Base-by-base conservation (phyloP, 2,113 vertebrate genomes). In the Rousettus leschenaultii region DNA sequence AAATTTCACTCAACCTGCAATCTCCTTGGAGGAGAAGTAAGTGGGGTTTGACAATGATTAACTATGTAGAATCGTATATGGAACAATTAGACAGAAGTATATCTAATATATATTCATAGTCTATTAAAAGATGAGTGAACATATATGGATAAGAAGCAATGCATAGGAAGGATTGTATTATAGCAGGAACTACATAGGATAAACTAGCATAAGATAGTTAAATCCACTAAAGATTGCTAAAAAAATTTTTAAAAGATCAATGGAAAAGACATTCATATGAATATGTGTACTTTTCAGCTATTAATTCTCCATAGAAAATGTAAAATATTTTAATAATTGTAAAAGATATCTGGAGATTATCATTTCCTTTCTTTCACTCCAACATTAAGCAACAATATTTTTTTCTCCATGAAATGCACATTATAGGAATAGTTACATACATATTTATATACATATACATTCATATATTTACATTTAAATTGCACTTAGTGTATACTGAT, bases 71-170 rank as follows among this genome's bases (percentile, higher is more conserved):
- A 16, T 1, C 59, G 3, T 78, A 21, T n/a, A 14, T 71, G 4
- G 18, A 97, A 48, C 51, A 94, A 84, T 61, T 57, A 66, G 86
- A 79, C 40, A 77, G 86, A 90, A 86, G 66, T 93, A 7, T 26
- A 10, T 40, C 88, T 97, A 91, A 94, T 94, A 59, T 74, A 92
- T 40, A 40, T 40, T 40, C 71, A 71, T 65, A 82, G 16, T 94
- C 91, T 77, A 0, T 0, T 30, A 87, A 97, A 95, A 77, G 57
- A 96, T 71, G 59, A 53, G 45, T 70, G 73, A 95, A 78, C 93
- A 95, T 19, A 96, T 92, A 96, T 85, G 87, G 24, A 89, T 77
- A 74, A 90, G 65, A 95, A 96, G n/a, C 30, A 87, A 87, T 95
- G n/a, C 35, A 85, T 33, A 43, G n/a, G 90, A 88, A 98, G 74